A percentile compares a stretch with the other conserved stretches of the same genome.
phyloP scores from a whole-genome alignment of 2,888 invertebrate species.

The Rotaria magnacalcarata region DNA sequence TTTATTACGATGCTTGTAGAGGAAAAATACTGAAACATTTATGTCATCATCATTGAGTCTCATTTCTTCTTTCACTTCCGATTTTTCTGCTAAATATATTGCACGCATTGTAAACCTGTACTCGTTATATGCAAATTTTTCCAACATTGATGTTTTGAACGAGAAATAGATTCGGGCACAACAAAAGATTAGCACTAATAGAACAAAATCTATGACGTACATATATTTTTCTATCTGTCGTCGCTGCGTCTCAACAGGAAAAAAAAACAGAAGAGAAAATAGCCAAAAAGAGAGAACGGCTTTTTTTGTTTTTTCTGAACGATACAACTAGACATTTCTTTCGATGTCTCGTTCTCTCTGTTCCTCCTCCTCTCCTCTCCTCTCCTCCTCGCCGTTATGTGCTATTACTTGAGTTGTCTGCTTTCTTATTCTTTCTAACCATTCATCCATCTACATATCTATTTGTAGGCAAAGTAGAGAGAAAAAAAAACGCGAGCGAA shows the following conservation, averaged over 20 bases:
- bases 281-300: background rate
- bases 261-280: background rate
- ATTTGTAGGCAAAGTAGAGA: background rate
- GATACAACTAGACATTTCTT: background rate
- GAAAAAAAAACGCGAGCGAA: background rate
- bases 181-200: background rate
- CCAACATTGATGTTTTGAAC: background rate
- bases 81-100: background rate
- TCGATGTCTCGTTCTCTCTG: background rate
- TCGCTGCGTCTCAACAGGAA: background rate
- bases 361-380: background rate
- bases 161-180: background rate
- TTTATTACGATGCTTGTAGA: too few species aligned
- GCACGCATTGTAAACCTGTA: background rate
- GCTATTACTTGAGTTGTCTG: background rate
- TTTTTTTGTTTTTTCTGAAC: background rate
- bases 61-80: background rate
- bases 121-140: background rate
- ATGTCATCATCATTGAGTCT: background rate
- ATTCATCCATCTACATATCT: background rate
- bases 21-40: too few species aligned
- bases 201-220: background rate
- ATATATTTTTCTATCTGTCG: conserved; percentile 13
- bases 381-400: background rate
- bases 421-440: conserved; percentile 18